Percentiles rank a stretch among this genome's conserved stretches.
phyloP scores from a whole-genome alignment of 2,113 vertebrate species.

The Tupaia chinensis region DNA sequence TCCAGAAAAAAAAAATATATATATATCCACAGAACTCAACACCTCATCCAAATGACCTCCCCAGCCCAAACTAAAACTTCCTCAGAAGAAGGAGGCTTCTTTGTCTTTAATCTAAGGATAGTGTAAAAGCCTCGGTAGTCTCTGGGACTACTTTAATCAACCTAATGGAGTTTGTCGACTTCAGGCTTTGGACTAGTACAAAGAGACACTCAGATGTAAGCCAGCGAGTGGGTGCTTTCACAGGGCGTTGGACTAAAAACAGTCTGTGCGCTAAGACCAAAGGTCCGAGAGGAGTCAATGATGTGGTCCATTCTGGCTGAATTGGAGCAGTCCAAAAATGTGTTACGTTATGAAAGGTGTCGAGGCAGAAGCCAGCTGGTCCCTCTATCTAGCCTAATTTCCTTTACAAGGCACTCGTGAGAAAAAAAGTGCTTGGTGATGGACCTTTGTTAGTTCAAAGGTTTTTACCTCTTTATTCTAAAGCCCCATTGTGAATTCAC shows the following conservation, averaged over 20 bases:
- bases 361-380: slow-evolving; percentile 89
- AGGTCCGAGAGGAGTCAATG: slow-evolving; percentile 86
- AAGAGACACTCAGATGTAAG: slow-evolving; percentile 94
- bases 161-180: slow-evolving; percentile 95
- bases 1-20: slow-evolving; percentile 37
- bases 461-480: slow-evolving; percentile 98
- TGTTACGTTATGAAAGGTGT: slow-evolving; percentile 87
- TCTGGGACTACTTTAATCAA: slow-evolving; percentile 96
- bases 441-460: slow-evolving; percentile 99
- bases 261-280: slow-evolving; percentile 87
- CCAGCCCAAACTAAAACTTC: slow-evolving; percentile 40
- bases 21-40: slow-evolving; percentile 54
- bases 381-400: slow-evolving; percentile 87
- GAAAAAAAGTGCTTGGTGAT: slow-evolving; percentile 91
- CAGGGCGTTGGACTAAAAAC: slow-evolving; percentile 86
- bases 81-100: slow-evolving; percentile 87
- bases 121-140: slow-evolving; percentile 92
- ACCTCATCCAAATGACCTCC: slow-evolving; percentile 62
- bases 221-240: slow-evolving; percentile 89
- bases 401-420: slow-evolving; percentile 92
- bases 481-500: slow-evolving; percentile 97
- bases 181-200: slow-evolving; percentile 91
- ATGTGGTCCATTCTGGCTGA: slow-evolving; percentile 75
- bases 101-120: slow-evolving; percentile 97
- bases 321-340: slow-evolving; percentile 88